These are phyloP conservation scores for Cataglyphis livida DNA, from an alignment of 2,888 invertebrate genomes.

Conservation along the genomic window DNA sequence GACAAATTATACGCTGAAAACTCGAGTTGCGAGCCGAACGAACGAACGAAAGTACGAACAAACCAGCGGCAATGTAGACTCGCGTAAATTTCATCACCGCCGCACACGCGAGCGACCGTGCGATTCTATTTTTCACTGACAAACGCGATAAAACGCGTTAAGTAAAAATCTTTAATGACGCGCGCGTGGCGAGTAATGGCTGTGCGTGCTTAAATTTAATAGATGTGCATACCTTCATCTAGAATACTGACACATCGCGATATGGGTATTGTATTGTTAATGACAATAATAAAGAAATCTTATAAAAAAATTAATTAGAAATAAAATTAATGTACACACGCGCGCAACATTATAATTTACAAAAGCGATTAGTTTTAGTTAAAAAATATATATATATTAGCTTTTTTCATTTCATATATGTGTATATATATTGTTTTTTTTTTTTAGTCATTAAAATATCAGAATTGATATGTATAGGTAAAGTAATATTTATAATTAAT, in stretches of 20 bases:
- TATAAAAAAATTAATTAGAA: background rate
- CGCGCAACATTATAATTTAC: background rate
- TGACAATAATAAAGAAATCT: background rate
- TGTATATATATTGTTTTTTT: background rate
- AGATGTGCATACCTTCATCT: conserved; percentile 16
- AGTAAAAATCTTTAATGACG: conserved; percentile 52
- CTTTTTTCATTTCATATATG: too few relatives aligned
- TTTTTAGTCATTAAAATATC: background rate
- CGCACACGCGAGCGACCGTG: conserved; percentile 21
- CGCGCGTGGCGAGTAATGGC: conserved; percentile 42
- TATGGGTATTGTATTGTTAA: background rate
- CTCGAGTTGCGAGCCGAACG: conserved; percentile 41
- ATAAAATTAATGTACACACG: background rate
- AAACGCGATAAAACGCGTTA: conserved; percentile 40
- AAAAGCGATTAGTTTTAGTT: background rate
- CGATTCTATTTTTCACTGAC: conserved; percentile 52
- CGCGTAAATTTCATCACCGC: conserved; percentile 51
- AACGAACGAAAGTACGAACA: conserved; percentile 6
- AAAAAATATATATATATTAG: too few relatives aligned
- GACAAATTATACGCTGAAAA: conserved; percentile 48
- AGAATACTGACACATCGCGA: background rate
- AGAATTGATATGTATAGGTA: background rate
- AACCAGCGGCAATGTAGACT: conserved; percentile 43
- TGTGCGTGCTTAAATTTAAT: conserved; percentile 44
- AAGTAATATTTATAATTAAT: background rate